Evolutionary conservation across 2,797 vertebrate genomes (phyloP), one percentile per base, ranked within the genome.

Genomic region (Oryzias sinensis): DNA sequence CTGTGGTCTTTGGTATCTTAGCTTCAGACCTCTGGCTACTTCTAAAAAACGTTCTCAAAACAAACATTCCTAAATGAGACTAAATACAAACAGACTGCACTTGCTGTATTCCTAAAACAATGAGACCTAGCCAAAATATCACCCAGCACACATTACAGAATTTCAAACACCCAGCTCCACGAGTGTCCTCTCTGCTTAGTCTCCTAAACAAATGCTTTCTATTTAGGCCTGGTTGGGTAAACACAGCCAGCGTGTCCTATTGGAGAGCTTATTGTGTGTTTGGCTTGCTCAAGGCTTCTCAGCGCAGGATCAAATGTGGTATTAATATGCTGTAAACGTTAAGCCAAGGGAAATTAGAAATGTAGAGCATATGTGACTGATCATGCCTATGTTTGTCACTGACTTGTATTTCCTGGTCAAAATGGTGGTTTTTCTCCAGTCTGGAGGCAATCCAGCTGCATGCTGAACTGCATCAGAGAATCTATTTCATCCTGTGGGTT

Each of bases 341-440:
- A 81, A 86, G 72, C 68, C 68, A 72, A 67, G 69, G 76, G 82
- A 87, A 89, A 86, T 88, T 84, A 83, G 79, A 87, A 80, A 65
- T 84, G 74, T 83, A 11, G 9, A 37, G 33, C 33, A 63, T 60
- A 72, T 81, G 68, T 76, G 80, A 60, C 70, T 68, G 69, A 74
- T 81, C 67, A 49, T 75, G 74, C 77, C 61, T 56, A 40, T 73
- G 82, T 87, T 87, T 86, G 79, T 84, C 84, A 85, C 80, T 74
- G 77, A 77, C 76, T 84, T 69, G 59, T 55, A 67, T 55, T 70
- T 65, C 72, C 70, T 33, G 65, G 67, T 80, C 77, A 82, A 83
- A 81, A 70, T 78, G 59, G 78, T 56, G 61, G 56, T 37, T 56
- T 77, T 82, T 82, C 60, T 62, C 73, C 63, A 76, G 59, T 70